These are phyloP conservation scores for Oryctes rhinoceros DNA, from an alignment of 1,140 invertebrate species.

Conservation along the genomic window DNA sequence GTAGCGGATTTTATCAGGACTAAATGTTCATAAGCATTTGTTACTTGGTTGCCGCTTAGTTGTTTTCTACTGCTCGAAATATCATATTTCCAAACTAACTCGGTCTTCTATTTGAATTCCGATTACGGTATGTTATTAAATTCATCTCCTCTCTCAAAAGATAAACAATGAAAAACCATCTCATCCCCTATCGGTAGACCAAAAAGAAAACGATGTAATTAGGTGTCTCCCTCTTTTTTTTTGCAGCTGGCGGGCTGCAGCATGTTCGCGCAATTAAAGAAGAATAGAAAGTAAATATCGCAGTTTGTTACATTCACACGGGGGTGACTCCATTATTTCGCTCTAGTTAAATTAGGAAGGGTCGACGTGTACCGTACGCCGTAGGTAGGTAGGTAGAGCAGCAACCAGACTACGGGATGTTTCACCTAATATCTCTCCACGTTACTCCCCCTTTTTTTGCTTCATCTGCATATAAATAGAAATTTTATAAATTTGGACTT, in stretches of 20 bases:
- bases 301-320: conserved; percentile 36
- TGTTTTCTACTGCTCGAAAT: too few species aligned
- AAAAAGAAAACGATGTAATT: conserved; percentile 26
- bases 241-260: neutral
- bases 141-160: too few species aligned
- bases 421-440: too few species aligned
- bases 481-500: conserved; percentile 35
- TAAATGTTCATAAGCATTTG: too few species aligned
- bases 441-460: neutral
- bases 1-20: too few species aligned
- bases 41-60: too few species aligned
- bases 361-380: neutral
- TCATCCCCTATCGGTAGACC: neutral
- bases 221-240: neutral
- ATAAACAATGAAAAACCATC: too few species aligned
- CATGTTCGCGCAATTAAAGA: conserved; percentile 25
- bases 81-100: too few species aligned
- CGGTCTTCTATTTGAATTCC: too few species aligned
- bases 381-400: too few species aligned
- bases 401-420: too few species aligned
- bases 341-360: conserved; percentile 32
- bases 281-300: conserved; percentile 35
- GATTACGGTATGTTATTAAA: too few species aligned
- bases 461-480: conserved; percentile 35
- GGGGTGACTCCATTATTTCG: conserved; percentile 27